phyloP scores from a whole-genome alignment of 2,113 vertebrate species.

The Brienomyrus longianalis region DNA sequence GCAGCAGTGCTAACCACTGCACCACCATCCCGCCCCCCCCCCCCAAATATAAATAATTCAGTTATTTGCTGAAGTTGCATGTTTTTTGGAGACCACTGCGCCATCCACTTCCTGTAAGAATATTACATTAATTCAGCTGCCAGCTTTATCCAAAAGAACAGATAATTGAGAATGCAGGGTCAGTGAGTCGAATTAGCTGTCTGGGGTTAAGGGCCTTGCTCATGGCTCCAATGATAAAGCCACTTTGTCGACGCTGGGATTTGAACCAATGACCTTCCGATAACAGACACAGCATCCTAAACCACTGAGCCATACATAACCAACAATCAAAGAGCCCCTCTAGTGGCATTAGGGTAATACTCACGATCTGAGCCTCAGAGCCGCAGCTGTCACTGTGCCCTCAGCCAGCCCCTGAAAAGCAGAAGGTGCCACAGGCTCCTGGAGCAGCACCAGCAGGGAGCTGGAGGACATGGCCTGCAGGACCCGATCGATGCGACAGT shows the following conservation, averaged over 20 bases:
- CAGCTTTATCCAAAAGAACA: not conserved
- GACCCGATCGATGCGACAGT: conserved; percentile 64
- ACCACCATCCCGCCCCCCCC: no score
- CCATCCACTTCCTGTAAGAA: not conserved
- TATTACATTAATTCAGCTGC: not conserved
- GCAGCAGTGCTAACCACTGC: no score
- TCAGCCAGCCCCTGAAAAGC: conserved; percentile 58
- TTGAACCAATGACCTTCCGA: not conserved
- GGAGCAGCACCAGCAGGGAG: conserved; percentile 57
- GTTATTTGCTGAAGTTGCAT: not conserved
- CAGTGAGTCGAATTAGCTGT: not conserved
- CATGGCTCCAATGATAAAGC: not conserved
- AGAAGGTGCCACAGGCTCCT: conserved; percentile 47
- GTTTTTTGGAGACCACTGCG: not conserved
- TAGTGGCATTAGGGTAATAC: not conserved
- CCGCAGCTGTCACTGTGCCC: conserved; percentile 41
- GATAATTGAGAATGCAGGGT: not conserved
- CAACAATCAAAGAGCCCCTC: not conserved
- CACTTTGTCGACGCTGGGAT: not conserved
- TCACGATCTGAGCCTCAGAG: conserved; percentile 55
- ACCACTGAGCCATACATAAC: not conserved
- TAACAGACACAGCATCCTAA: not conserved
- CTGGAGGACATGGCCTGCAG: conserved; percentile 54
- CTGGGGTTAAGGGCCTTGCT: not conserved
- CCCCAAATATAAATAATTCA: not conserved